These are phyloP conservation scores for Microctenopoma stevenorrisi DNA, from an alignment of 2,797 vertebrate genomes.

Conservation along the genomic window DNA sequence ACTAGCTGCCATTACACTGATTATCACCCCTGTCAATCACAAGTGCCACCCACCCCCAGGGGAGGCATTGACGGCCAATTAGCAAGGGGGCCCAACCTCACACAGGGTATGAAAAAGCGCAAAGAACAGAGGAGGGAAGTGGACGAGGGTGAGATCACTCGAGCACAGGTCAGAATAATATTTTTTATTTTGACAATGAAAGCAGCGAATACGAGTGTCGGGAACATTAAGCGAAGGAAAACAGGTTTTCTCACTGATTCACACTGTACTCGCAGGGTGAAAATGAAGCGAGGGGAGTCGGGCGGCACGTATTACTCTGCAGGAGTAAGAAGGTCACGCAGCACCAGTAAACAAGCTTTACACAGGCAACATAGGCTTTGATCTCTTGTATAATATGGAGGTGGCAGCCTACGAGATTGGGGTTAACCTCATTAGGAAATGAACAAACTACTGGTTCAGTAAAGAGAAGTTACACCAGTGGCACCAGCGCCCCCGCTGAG, in stretches of 20 bases:
- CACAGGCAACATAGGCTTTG: conserved; percentile 37
- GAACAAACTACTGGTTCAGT: conserved; percentile 1
- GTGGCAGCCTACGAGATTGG: conserved; percentile 44
- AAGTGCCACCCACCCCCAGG: conserved; percentile 19
- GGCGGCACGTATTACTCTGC: conserved; percentile 30
- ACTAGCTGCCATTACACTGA: conserved; percentile 71
- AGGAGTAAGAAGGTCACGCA: conserved; percentile 49
- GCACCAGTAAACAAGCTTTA: conserved; percentile 60
- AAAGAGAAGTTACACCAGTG: conserved; percentile 23
- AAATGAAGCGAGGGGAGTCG: conserved; percentile 51
- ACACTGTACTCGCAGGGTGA: conserved; percentile 23
- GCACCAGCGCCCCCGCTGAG: conserved; percentile 20
- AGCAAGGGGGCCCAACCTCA: conserved; percentile 33
- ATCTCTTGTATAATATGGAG: conserved; percentile 36
- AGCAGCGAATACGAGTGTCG: conserved; percentile 4
- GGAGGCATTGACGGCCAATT: conserved; percentile 61
- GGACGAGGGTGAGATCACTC: not conserved
- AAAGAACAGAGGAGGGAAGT: not conserved
- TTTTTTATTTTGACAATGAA: conserved; percentile 1
- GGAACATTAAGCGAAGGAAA: conserved; percentile 15
- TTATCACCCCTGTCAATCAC: conserved; percentile 78
- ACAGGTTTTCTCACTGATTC: conserved; percentile 54
- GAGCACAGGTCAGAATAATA: not conserved
- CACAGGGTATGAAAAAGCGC: conserved; percentile 4
- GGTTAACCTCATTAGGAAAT: conserved; percentile 66